These are phyloP conservation scores for Dynastes grantii DNA, from an alignment of 2,888 invertebrate genomes.

Conservation along the genomic window DNA sequence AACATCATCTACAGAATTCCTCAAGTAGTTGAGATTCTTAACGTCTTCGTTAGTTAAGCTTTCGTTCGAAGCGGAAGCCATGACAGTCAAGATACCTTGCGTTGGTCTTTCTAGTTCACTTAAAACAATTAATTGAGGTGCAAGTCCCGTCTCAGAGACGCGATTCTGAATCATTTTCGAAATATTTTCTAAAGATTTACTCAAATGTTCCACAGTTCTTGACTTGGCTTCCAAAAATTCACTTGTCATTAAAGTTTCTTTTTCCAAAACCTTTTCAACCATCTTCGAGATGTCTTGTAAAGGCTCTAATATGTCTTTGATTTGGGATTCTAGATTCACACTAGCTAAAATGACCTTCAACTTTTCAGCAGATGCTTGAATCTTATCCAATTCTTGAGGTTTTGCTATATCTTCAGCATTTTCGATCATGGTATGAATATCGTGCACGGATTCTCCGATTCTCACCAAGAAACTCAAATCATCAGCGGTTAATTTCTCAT, in stretches of 20 bases:
- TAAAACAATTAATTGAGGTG: constrained; percentile 58
- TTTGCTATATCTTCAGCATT: constrained; percentile 40
- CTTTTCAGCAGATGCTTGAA: constrained; percentile 53
- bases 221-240: constrained; percentile 42
- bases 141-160: constrained; percentile 53
- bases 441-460: constrained; percentile 62
- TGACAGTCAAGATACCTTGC: constrained; percentile 58
- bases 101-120: constrained; percentile 64
- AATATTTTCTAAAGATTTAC: constrained; percentile 57
- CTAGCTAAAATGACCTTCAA: constrained; percentile 61
- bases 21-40: constrained; percentile 59
- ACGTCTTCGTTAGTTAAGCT: constrained; percentile 58
- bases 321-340: constrained; percentile 67
- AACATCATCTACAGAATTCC: constrained; percentile 59
- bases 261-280: constrained; percentile 62
- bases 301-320: constrained; percentile 68
- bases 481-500: constrained; percentile 62
- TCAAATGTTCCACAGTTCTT: constrained; percentile 49
- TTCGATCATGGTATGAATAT: constrained; percentile 61
- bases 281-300: constrained; percentile 66
- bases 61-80: constrained; percentile 54
- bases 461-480: constrained; percentile 64
- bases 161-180: constrained; percentile 57
- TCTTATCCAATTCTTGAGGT: constrained; percentile 43
- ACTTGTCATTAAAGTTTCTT: constrained; percentile 53